Conservation (phyloP, 2,888 invertebrate species). For the Keiferia lycopersicella region DNA sequence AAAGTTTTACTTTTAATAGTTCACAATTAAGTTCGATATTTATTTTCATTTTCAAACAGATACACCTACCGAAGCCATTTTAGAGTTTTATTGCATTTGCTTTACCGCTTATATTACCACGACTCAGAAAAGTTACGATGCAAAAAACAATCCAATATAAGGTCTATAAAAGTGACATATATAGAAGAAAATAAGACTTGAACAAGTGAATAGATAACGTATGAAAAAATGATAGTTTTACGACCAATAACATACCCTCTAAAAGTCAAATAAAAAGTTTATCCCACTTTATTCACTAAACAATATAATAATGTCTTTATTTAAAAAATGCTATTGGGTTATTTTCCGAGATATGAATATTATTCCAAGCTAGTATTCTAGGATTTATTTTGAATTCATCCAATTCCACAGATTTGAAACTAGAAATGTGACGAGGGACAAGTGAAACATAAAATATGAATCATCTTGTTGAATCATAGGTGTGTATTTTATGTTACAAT, state of each 20-base stretch:
- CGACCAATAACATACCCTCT: conserved; percentile 60
- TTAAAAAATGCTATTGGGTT: background rate
- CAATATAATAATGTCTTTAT: conserved; percentile 29
- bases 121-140: background rate
- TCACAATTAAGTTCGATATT: background rate
- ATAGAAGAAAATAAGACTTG: conserved; percentile 43
- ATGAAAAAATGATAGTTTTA: conserved; percentile 53
- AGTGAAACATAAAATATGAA: no score
- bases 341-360: background rate
- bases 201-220: conserved; percentile 57
- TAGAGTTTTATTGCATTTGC: background rate
- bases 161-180: conserved; percentile 17
- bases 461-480: no score
- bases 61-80: background rate
- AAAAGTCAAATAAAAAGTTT: conserved; percentile 61
- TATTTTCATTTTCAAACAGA: no score
- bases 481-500: background rate
- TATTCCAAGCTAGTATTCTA: no score
- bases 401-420: background rate
- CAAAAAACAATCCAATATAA: conserved; percentile 13
- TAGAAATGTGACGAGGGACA: no score
- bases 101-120: background rate
- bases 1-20: no score
- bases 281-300: conserved; percentile 53
- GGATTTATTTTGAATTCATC: no score